These are phyloP conservation scores for Cliona cf. orientalis DNA, from an alignment of 37 sponge, comb jelly and placozoan genomes.

Conservation along the genomic window DNA sequence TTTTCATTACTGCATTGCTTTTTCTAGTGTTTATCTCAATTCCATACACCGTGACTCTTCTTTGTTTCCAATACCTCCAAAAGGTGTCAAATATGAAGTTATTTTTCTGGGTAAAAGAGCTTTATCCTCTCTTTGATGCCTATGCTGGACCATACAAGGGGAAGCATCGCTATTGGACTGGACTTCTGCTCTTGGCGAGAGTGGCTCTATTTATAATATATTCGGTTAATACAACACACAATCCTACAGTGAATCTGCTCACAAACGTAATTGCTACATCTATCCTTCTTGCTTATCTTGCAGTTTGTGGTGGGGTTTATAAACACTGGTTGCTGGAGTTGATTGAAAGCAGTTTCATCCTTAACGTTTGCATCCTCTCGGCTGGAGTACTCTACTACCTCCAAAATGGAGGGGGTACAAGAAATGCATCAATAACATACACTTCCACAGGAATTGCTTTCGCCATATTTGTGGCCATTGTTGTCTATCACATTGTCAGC, in stretches of 20 bases:
- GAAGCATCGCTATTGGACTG: constrained; percentile 7
- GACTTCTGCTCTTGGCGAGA: neutral
- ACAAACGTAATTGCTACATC: neutral
- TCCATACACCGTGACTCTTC: constrained; percentile 12
- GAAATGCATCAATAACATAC: too few species aligned
- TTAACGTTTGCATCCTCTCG: neutral
- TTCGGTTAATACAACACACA: neutral
- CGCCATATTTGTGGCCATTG: too few species aligned
- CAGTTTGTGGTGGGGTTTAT: neutral
- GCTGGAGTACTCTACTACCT: neutral
- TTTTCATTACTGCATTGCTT: constrained; percentile 4
- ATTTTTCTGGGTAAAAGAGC: neutral
- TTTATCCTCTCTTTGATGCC: constrained; percentile 13
- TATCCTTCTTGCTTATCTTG: neutral
- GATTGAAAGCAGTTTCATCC: neutral
- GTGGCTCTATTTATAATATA: neutral
- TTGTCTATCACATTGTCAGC: too few species aligned
- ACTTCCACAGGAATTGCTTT: too few species aligned
- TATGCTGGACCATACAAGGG: constrained; percentile 7
- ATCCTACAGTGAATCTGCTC: neutral
- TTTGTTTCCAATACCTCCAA: neutral
- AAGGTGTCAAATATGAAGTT: neutral
- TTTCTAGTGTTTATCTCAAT: neutral
- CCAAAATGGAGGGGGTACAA: neutral
- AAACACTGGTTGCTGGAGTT: neutral